A percentile compares a stretch with the other conserved stretches of the same genome.
phyloP scores from a whole-genome alignment of 2,797 vertebrate genomes.

The Peromyscus eremicus region DNA sequence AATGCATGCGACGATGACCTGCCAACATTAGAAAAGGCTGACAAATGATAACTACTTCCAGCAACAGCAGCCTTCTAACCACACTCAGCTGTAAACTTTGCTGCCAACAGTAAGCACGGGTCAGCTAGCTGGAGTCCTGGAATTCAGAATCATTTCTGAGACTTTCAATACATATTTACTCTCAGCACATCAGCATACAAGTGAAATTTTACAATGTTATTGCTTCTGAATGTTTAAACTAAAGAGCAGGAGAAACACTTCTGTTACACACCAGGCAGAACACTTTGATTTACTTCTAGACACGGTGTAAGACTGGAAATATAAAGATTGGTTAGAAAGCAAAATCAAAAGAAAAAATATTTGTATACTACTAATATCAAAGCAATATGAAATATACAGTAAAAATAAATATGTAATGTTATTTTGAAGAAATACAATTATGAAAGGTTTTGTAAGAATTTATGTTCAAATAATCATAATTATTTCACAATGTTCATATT shows the following conservation, averaged over 20 bases:
- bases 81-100: neutral
- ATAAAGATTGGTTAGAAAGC: neutral
- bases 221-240: neutral
- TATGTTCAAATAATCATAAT: neutral
- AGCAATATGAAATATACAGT: neutral
- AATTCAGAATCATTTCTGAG: neutral
- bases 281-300: neutral
- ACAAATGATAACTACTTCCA: neutral
- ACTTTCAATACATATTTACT: neutral
- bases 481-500: neutral
- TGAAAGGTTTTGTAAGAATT: neutral
- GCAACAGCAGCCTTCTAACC: neutral
- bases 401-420: neutral
- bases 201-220: neutral
- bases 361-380: neutral
- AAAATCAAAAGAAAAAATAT: slow-evolving; percentile 55
- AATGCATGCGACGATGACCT: neutral
- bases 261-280: neutral
- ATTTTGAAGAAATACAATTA: slow-evolving; percentile 25
- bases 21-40: neutral
- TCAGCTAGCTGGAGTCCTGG: no score
- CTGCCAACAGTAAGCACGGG: neutral
- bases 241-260: neutral
- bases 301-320: neutral
- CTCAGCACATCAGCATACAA: neutral